Base-by-base conservation (phyloP, 2,113 vertebrate genomes). In the Gorsachius goisagi region DNA sequence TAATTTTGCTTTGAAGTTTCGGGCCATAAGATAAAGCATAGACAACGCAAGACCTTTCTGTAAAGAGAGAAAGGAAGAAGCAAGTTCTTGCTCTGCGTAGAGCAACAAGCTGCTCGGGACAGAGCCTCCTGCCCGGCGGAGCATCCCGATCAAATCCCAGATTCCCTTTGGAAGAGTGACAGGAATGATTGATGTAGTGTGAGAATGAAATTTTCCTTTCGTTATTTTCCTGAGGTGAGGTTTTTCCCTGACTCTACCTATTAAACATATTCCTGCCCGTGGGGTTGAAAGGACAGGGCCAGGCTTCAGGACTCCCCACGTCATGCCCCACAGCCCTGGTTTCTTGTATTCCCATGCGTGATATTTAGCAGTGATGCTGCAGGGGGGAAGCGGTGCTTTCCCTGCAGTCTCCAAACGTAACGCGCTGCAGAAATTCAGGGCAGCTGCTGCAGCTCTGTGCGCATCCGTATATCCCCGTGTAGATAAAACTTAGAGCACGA, bases 301-400 rank as follows among this genome's bases (percentile, higher is more conserved):
- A 7, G 41, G 17, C 39, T 44, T 45, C 2, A 15, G 27, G 60
- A 71, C 32, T 5, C 11, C 37, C 66, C 1, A 1, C 0, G 10
- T 28, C 8, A 0, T 3, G 16, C 23, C 15, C 7, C 37, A 5
- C 53, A 27, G 47, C 32, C 15, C 58, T 11, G 28, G 11, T 11
- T 9, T 50, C 24, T 69, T 13, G 6, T 35, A 0, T 27, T 44
- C 6, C 68, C 63, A 4, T 1, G 49, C 2, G 0, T 11, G 55
- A 3, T 5, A 7, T 6, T 17, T 27, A 8, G 55, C 72, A 33
- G 79, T 0, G 80, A 2, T 66, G 87, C 80, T 52, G 88, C 50
- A 27, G 74, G 77, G 85, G 0, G 23, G 44, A 5, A n/a, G 11
- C 6, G 50, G 37, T n/a, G 8, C 76, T 79, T 69, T 24, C 30